Conservation (phyloP, 2,113 vertebrate genomes). For the Rutilus rutilus region DNA sequence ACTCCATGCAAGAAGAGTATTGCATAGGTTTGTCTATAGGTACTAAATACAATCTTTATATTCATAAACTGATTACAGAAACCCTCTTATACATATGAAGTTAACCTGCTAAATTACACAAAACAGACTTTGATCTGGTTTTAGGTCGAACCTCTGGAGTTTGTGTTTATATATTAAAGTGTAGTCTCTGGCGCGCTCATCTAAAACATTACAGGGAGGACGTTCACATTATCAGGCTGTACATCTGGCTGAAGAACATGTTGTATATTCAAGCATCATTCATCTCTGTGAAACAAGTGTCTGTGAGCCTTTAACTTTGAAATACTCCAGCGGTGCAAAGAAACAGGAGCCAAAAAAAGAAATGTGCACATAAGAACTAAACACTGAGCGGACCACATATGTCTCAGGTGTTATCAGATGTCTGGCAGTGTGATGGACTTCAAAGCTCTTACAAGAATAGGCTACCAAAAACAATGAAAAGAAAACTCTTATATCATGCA, state of each 20-base stretch:
- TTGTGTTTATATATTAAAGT: slow-evolving; percentile 31
- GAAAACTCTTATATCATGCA: background rate
- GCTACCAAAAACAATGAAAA: background rate
- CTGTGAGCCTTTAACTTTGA: slow-evolving; percentile 61
- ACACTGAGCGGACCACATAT: background rate
- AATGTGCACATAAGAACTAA: background rate
- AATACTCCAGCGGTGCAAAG: slow-evolving; percentile 56
- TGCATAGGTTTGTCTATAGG: background rate
- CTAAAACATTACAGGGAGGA: slow-evolving; percentile 32
- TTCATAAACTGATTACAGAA: slow-evolving; percentile 3
- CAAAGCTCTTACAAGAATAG: background rate
- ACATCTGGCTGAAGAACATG: background rate
- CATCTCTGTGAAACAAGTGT: slow-evolving; percentile 60
- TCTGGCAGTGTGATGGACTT: background rate
- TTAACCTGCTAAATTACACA: background rate
- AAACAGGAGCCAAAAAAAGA: slow-evolving; percentile 28
- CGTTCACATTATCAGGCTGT: slow-evolving; percentile 25
- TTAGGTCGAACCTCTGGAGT: background rate
- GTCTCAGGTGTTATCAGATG: background rate
- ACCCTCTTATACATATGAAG: background rate
- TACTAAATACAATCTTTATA: background rate
- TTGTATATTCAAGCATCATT: slow-evolving; percentile 57
- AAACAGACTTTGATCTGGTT: slow-evolving; percentile 15
- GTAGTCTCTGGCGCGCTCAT: background rate
- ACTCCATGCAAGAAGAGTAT: background rate